Evolutionary conservation across 2,797 vertebrate species (phyloP), one percentile per base, ranked within the genome.

Genomic region (Taenioides sp.): DNA sequence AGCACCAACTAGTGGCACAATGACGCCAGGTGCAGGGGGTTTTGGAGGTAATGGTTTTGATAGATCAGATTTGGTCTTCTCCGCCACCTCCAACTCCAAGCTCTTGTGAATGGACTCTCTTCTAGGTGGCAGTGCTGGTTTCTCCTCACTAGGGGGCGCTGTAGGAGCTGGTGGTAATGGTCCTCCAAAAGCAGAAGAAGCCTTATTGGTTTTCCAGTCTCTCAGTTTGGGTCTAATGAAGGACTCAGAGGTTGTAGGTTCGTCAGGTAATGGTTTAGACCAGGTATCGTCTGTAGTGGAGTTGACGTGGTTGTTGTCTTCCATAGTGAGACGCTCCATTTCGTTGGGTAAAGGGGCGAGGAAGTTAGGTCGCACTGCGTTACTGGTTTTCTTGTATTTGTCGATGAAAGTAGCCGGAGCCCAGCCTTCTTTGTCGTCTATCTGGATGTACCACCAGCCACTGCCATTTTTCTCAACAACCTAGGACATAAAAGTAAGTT

Each of bases 371-470:
- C 98, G 93, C 5, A 95, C 90, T 0, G 96, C 96, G 0, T 87
- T 99, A 84, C 96, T 99, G 72, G 96, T 98, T 89, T 99, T 99
- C 92, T 99, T 99, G 88, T 99, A 99, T 80, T 99, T 99, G 72
- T 99, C 98, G 5, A 99, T 98, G 89, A 97, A 99, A 0, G 95
- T 99, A 63, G 95, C 94, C 0, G 98, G 98, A 75, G 98, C 98
- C 98, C 98, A 99, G 23, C 98, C 98, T 80, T 99, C 98, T 84
- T 97, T 97, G 14, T 99, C 97, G 12, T 98, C 97, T 0, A 99
- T 99, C 91, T 99, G 98, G 88, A 99, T 99, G 87, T 99, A 99
- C 97, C 98, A 99, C 98, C 98, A 99, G 67, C 98, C 97, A 0
- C 96, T 97, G 65, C 94, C 80, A 80, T 99, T 99, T 92, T 98